These are phyloP conservation scores for Leucophenga montana DNA, from an alignment of 2,888 invertebrate species.

Conservation along the genomic window DNA sequence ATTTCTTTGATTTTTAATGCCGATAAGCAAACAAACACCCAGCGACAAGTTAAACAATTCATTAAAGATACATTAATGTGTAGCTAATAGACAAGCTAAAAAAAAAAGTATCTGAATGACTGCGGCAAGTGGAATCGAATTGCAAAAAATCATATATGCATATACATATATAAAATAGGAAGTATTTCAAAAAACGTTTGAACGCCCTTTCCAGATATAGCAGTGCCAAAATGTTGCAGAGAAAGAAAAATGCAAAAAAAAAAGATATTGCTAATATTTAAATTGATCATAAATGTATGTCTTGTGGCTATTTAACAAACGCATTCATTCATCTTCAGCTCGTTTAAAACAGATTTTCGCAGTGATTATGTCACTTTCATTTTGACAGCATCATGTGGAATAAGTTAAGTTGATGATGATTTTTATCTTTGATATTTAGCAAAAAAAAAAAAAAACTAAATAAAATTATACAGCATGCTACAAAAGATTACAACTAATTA, in stretches of 20 bases:
- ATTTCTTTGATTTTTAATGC: too few relatives aligned
- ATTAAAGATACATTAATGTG: too few relatives aligned
- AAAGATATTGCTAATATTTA: not conserved
- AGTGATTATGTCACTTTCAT: constrained; percentile 50
- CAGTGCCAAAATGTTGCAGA: not conserved
- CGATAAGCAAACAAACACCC: too few relatives aligned
- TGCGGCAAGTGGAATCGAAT: too few relatives aligned
- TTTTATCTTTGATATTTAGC: not conserved
- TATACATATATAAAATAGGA: constrained; percentile 6
- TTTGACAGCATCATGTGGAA: constrained; percentile 39
- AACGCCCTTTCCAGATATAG: constrained; percentile 11
- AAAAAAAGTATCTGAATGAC: too few relatives aligned
- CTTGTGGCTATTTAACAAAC: constrained; percentile 5
- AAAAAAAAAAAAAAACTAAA: not conserved
- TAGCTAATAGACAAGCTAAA: too few relatives aligned
- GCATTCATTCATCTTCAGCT: not conserved
- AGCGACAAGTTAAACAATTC: too few relatives aligned
- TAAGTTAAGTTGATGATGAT: constrained; percentile 12
- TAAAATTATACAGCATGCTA: too few relatives aligned
- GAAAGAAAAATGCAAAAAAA: constrained; percentile 1
- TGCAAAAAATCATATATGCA: too few relatives aligned
- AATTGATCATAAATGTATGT: not conserved
- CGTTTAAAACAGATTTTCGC: not conserved
- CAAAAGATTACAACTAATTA: too few relatives aligned
- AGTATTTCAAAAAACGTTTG: constrained; percentile 26